Evolutionary conservation across 2,888 invertebrate genomes (phyloP), one percentile per base, ranked within the genome.

Genomic region (Ganaspis brasiliensis): DNA sequence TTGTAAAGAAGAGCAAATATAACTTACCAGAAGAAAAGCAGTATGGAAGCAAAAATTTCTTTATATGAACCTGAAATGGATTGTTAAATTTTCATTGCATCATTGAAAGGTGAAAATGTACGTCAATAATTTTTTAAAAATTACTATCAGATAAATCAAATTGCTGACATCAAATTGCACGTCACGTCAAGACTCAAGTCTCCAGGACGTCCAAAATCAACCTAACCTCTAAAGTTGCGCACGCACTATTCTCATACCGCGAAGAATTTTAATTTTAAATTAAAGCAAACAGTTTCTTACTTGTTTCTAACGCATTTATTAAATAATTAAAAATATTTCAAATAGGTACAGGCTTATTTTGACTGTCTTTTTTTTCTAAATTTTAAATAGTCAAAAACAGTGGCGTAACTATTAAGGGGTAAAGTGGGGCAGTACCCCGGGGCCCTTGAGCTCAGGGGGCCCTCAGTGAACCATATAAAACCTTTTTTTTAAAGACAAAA

Each of bases 221-320:
- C 55, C 71, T 35, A 75, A 82, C 82, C 79, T 87, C 83, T 71
- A 83, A 82, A 67, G 80, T 10, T 87, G 87, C 87, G 87, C 83
- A 83, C 87, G 87, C 87, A 87, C 31, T 31, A 31, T 31, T 31
- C 6, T 31, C 6, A 6, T 31, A 31, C 31, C 31, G 31, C 31
- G 31, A 31, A 31, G 6, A 4, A 31, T 31, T 31, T 31, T 31
- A 31, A 31, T 31, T 31, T 31, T 2, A 31, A 31, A 31, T 31
- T 31, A n/a, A n/a, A n/a, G n/a, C n/a, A n/a, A n/a, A n/a, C n/a
- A n/a, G n/a, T n/a, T n/a, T n/a, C n/a, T n/a, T n/a, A n/a, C n/a
- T n/a, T n/a, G n/a, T n/a, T n/a, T n/a, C n/a, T n/a, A n/a, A n/a
- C n/a, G n/a, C n/a, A n/a, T n/a, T n/a, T n/a, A n/a, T n/a, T n/a